Evolutionary conservation across 2,888 invertebrate species (phyloP), one percentile per base, ranked within the genome.

Genomic region (Alloscopus bannaensis): DNA sequence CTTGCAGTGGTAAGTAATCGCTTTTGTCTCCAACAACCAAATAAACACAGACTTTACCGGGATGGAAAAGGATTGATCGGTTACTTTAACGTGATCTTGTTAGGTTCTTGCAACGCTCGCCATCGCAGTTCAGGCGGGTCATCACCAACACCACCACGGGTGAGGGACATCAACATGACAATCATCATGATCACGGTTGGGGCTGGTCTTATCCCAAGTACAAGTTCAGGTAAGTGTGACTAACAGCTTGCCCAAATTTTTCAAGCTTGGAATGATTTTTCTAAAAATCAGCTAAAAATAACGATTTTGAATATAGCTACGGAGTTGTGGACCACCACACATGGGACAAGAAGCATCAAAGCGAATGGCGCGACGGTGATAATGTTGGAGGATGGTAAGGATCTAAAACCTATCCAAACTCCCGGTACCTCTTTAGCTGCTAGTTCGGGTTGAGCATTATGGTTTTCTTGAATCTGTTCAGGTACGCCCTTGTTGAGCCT

Each of bases 151-250:
- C 26, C 29, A 66, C 16, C 65, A 68, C 64, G 79, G 72, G 28
- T 28, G 57, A 40, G 40, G 62, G 28, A 13, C 47, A 28, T 36
- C 26, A 24, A 13, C 55, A 52, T 0, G 31, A 16, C 3, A 60
- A 50, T 22, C 57, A 64, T 31, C 52, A 68, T 6, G 71, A 66
- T n/a, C 50, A 70, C 13, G 83, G 83, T 1, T 83, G 83, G 83
- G 83, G 83, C 0, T 79, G 79, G 79, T 62, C 75, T 36, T 73
- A 82, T 65, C 82, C 82, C 18, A 82, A 82, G 64, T 81, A 81
- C 70, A 79, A 81, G 59, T 81, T 69, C 69, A 69, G 70, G 40
- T 81, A 81, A 24, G 64, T n/a, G 6, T 11, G 8, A 52, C 40
- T 31, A 18, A 42, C 52, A 31, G 62, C 71, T 64, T 13, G 20